Conservation (phyloP, 1,140 invertebrate species). For the Piezodorus guildinii region DNA sequence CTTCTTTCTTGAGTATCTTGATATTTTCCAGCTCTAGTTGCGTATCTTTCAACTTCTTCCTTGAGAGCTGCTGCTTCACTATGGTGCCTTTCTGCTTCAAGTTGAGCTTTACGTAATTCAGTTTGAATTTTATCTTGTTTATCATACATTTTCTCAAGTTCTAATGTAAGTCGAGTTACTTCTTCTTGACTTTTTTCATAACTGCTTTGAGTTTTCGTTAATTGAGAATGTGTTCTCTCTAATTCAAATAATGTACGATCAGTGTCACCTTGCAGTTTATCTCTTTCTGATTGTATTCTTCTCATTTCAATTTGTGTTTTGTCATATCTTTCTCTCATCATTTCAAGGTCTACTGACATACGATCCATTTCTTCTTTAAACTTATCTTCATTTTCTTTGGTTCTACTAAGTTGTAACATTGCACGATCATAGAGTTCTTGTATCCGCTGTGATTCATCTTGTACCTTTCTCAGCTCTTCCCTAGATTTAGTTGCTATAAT, state of each 20-base stretch:
- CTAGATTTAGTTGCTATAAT: constrained; percentile 62
- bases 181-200: constrained; percentile 85
- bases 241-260: constrained; percentile 77
- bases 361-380: constrained; percentile 77
- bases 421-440: constrained; percentile 81
- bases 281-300: constrained; percentile 68
- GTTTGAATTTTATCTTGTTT: constrained; percentile 73
- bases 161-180: constrained; percentile 68
- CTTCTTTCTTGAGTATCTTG: constrained; percentile 58
- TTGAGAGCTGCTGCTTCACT: constrained; percentile 55
- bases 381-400: constrained; percentile 84
- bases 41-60: constrained; percentile 57
- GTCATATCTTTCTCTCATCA: constrained; percentile 79
- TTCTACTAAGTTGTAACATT: constrained; percentile 65
- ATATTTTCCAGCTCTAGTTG: constrained; percentile 62
- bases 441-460: constrained; percentile 68
- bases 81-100: constrained; percentile 56
- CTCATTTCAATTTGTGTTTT: constrained; percentile 75
- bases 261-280: constrained; percentile 69
- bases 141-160: constrained; percentile 81
- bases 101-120: constrained; percentile 68
- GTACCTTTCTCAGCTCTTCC: constrained; percentile 72
- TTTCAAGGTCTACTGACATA: constrained; percentile 62
- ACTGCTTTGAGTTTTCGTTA: constrained; percentile 64
- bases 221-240: constrained; percentile 68